These are phyloP conservation scores for Chiloscyllium punctatum DNA, from an alignment of 2,797 vertebrate species.

Conservation along the genomic window DNA sequence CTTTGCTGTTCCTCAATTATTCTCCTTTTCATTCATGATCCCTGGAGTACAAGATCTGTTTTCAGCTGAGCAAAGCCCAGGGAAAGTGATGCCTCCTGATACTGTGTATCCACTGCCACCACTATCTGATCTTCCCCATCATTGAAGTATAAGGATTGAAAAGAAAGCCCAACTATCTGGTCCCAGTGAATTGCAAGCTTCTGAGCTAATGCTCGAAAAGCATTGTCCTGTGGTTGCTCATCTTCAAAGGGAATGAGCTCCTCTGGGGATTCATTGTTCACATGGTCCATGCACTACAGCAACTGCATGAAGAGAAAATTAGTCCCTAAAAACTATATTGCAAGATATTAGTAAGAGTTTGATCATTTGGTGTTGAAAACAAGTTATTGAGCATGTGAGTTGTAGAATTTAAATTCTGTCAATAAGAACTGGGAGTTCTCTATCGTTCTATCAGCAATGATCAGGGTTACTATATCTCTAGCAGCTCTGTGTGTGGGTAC, in stretches of 20 bases:
- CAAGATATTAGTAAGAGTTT: background rate
- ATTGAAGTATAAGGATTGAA: background rate
- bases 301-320: too few relatives aligned
- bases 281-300: too few relatives aligned
- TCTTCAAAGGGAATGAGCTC: too few relatives aligned
- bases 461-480: background rate
- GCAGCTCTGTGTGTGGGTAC: background rate
- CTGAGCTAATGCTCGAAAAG: background rate
- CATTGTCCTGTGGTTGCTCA: background rate
- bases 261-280: too few relatives aligned
- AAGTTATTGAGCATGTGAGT: background rate
- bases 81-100: background rate
- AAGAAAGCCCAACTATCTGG: background rate
- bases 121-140: background rate
- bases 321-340: background rate
- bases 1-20: background rate
- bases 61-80: background rate
- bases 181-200: background rate
- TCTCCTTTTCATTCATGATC: background rate
- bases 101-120: background rate
- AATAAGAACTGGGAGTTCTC: background rate
- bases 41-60: too few relatives aligned
- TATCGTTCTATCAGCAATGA: background rate
- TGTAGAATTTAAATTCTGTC: background rate
- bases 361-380: background rate